Conservation (phyloP, 2,113 vertebrate genomes). For the Recurvirostra avosetta region DNA sequence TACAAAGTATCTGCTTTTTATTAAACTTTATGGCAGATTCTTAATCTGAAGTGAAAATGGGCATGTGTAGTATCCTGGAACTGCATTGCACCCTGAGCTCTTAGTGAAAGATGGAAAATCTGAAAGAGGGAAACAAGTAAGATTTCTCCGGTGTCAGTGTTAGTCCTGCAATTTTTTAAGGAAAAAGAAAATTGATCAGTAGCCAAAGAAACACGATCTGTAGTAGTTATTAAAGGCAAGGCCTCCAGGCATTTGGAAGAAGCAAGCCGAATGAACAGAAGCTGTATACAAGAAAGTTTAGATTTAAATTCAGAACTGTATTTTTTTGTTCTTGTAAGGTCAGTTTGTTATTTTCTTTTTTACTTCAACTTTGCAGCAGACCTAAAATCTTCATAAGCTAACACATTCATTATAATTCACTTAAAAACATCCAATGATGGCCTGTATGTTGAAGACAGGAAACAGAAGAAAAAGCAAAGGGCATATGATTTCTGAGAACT, state of each 20-base stretch:
- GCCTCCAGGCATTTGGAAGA: background rate
- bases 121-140: background rate
- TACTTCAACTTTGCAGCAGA: background rate
- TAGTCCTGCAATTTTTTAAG: background rate
- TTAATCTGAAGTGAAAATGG: background rate
- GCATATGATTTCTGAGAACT: background rate
- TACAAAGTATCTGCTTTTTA: background rate
- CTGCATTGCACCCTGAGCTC: background rate
- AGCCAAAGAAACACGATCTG: background rate
- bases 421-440: background rate
- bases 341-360: background rate
- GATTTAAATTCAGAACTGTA: background rate
- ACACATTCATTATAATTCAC: conserved; percentile 14
- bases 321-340: background rate
- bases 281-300: background rate
- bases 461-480: background rate
- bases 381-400: conserved; percentile 14
- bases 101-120: background rate
- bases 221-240: background rate
- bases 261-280: background rate
- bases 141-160: background rate
- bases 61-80: background rate
- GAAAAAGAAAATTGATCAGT: background rate
- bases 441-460: conserved; percentile 1
- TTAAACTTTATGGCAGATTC: background rate